Evolutionary conservation across 2,797 vertebrate species (phyloP), one percentile per base, ranked within the genome.

Genomic region (Iguana delicatissima): DNA sequence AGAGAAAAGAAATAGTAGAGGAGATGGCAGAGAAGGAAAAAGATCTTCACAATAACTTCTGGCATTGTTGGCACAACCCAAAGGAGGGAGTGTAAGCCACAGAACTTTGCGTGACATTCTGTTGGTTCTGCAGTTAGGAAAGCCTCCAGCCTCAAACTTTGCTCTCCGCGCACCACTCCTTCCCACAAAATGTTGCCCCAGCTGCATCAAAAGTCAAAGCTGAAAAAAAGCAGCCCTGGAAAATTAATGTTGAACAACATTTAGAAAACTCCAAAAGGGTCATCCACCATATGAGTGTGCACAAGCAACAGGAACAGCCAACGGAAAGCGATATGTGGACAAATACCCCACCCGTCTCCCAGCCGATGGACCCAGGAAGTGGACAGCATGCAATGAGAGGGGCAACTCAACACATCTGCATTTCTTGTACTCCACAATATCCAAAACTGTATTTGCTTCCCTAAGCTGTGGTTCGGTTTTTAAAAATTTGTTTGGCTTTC

Each of bases 361-460:
- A 89, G 91, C 92, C 89, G 93, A 80, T 32, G 46, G 29, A 18
- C 80, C 52, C 29, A 35, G 29, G 52, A 38, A n/a, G 16, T 79
- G 29, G 91, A 24, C 46, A 84, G 38, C 95, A 96, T 96, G 95
- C 95, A 95, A 55, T 55, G 89, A 91, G 93, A 46, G 94, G 94
- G 93, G 94, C 92, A 92, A 94, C 95, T 95, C 92, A 93, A 95
- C 92, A 0, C 18, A 93, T 95, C 95, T 0, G 0, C 91, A 87
- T 95, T 95, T 87, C 92, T 67, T 0, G 2, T 82, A 59, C 24
- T 0, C 16, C 77, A 69, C 59, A 5, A 18, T 0, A 8, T 24
- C 83, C 46, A 22, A 7, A 42, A 85, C 24, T 29, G 6, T 26
- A 16, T 10, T 18, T 18, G 26, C 50, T 62, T 59, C 16, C 9